A percentile compares a stretch with the other conserved stretches of the same genome.
Evolutionary conservation across 2,797 vertebrate species (phyloP).

Genomic region (Phataginus tricuspis): DNA sequence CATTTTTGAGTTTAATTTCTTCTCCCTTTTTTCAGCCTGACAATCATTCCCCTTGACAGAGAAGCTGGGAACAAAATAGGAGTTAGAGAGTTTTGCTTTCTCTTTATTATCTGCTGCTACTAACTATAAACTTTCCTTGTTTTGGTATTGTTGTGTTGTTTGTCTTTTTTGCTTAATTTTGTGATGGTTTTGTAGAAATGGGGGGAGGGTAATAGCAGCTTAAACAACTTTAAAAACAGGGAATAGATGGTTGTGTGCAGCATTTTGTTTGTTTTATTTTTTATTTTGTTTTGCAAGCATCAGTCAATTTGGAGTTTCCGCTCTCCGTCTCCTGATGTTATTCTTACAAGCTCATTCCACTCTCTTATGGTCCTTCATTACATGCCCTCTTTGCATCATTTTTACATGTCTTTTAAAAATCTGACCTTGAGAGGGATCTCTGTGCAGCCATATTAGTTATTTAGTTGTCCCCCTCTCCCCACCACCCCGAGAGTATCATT

Average conservation of each 20-base stretch:
- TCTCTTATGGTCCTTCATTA: conserved; percentile 59
- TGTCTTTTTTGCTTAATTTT: conserved; percentile 60
- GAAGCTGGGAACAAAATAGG: conserved; percentile 43
- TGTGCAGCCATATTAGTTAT: background rate
- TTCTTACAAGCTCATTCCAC: conserved; percentile 57
- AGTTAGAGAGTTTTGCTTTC: conserved; percentile 54
- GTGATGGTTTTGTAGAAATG: conserved; percentile 42
- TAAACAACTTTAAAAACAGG: conserved; percentile 13
- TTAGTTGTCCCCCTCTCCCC: background rate
- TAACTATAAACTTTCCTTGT: conserved; percentile 28
- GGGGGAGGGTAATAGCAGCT: background rate
- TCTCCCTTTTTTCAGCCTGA: conserved; percentile 45
- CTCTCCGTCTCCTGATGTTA: conserved; percentile 40
- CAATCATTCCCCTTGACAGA: conserved; percentile 58
- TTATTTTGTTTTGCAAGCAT: conserved; percentile 49
- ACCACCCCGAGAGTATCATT: background rate
- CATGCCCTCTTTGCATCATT: conserved; percentile 42
- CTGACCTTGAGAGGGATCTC: conserved; percentile 31
- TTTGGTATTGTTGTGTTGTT: conserved; percentile 46
- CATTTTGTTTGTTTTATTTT: conserved; percentile 16
- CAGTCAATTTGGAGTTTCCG: conserved; percentile 41
- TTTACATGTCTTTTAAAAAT: conserved; percentile 46
- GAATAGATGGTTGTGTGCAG: conserved; percentile 17
- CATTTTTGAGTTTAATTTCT: conserved; percentile 69
- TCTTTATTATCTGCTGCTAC: conserved; percentile 50